These are phyloP conservation scores for Gortyna flavago DNA, from an alignment of 2,888 invertebrate genomes.

Conservation along the genomic window DNA sequence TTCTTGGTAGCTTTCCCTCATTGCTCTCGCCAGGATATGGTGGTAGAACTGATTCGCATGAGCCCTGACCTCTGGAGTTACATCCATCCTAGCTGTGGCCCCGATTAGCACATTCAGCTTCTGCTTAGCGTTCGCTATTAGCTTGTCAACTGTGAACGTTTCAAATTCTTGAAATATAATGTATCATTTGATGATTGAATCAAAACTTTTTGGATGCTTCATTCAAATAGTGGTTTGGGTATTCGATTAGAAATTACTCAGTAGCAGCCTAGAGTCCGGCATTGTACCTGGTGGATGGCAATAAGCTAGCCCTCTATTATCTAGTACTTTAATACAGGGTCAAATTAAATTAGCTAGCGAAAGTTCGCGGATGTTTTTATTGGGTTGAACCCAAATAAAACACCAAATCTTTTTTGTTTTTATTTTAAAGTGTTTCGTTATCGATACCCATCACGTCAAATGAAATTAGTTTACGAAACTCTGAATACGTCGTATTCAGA, in stretches of 20 bases:
- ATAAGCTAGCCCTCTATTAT: not conserved
- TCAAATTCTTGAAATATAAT: not conserved
- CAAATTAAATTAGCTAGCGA: too few relatives aligned
- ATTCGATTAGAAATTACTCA: not conserved
- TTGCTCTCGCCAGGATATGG: constrained; percentile 81
- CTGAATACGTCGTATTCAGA: too few relatives aligned
- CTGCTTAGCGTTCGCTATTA: constrained; percentile 78
- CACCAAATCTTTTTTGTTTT: too few relatives aligned
- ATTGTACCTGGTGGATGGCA: not conserved
- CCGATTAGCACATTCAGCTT: constrained; percentile 81
- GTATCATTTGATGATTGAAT: not conserved
- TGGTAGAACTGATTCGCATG: constrained; percentile 84
- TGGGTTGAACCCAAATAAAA: too few relatives aligned
- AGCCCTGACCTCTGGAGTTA: constrained; percentile 76
- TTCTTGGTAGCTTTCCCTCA: constrained; percentile 85
- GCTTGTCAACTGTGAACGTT: constrained; percentile 80
- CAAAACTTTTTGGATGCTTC: not conserved
- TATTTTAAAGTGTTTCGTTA: not conserved
- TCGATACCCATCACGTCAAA: not conserved
- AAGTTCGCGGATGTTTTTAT: too few relatives aligned
- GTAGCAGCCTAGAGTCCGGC: not conserved
- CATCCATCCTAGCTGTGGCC: constrained; percentile 84
- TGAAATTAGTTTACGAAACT: too few relatives aligned
- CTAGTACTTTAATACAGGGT: not conserved
- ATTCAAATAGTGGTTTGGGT: not conserved